Conservation (phyloP, 2,888 invertebrate species). For the Erynnis tages region DNA sequence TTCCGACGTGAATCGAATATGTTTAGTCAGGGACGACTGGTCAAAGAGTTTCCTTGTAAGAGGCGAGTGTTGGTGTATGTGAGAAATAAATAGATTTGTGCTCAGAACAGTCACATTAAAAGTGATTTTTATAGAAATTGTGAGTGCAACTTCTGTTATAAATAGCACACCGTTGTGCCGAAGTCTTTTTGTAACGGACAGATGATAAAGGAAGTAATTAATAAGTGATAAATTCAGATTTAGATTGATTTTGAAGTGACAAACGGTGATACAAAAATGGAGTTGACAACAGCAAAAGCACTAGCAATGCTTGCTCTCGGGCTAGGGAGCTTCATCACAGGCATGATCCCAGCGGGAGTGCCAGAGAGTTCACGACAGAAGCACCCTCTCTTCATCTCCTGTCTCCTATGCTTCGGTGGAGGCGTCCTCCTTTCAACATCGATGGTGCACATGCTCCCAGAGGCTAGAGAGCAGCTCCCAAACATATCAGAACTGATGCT, state of each 20-base stretch:
- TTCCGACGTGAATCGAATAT: conserved; percentile 22
- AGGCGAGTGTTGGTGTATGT: background rate
- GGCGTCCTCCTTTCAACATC: conserved; percentile 90
- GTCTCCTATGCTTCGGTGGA: conserved; percentile 89
- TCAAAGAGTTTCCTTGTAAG: background rate
- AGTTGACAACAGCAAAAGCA: conserved; percentile 81
- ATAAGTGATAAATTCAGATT: too few species aligned
- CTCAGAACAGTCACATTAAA: too few species aligned
- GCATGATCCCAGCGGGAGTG: conserved; percentile 86
- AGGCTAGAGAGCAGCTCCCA: conserved; percentile 83
- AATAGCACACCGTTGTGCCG: too few species aligned
- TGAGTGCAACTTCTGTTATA: too few species aligned
- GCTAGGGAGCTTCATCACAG: conserved; percentile 85
- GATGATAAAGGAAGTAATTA: too few species aligned
- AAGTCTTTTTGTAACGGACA: too few species aligned
- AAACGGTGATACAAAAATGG: conserved; percentile 54
- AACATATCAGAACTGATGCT: conserved; percentile 84
- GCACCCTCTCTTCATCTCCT: conserved; percentile 84
- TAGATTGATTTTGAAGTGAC: too few species aligned
- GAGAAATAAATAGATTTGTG: background rate
- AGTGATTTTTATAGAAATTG: too few species aligned
- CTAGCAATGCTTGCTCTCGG: conserved; percentile 85
- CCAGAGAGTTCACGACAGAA: conserved; percentile 79
- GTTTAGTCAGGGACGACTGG: conserved; percentile 1
- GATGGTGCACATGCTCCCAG: conserved; percentile 90